Evolutionary conservation across 2,113 vertebrate genomes (phyloP).

Genomic region (Numida meleagris): DNA sequence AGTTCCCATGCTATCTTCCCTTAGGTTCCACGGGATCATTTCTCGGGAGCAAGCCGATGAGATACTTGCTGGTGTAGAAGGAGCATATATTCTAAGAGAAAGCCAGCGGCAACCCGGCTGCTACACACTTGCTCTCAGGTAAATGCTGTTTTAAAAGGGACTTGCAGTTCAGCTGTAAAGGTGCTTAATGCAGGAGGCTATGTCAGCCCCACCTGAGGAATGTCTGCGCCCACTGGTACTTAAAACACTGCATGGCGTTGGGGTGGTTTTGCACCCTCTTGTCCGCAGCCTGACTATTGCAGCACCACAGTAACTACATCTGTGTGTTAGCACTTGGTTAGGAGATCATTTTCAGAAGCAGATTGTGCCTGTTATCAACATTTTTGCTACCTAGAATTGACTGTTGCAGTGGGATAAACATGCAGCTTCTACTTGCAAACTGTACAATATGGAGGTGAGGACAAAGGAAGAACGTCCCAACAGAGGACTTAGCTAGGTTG

Average conservation of each 20-base stretch:
- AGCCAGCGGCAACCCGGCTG: constrained; percentile 96
- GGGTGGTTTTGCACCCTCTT: not conserved
- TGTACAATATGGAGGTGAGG: not conserved
- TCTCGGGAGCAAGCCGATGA: constrained; percentile 94
- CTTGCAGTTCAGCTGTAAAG: not conserved
- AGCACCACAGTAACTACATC: not conserved
- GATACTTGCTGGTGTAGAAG: constrained; percentile 87
- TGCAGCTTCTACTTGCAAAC: not conserved
- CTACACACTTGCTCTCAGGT: constrained; percentile 96
- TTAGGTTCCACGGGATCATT: constrained; percentile 95
- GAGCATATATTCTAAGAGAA: constrained; percentile 96
- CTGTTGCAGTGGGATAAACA: not conserved
- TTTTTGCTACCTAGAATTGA: not conserved
- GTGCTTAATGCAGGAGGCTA: not conserved
- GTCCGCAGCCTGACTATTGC: not conserved
- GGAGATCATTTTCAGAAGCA: not conserved
- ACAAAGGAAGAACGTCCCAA: fast-evolving
- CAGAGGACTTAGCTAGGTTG: not conserved
- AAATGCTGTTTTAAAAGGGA: not conserved
- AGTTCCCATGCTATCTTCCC: not conserved
- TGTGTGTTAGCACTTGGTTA: not conserved
- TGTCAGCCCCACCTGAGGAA: not conserved
- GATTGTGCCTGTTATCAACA: not conserved
- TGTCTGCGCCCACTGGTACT: fast-evolving
- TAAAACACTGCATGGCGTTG: not conserved